Evolutionary conservation across 2,797 vertebrate genomes (phyloP).

Genomic region (Natrix natrix): DNA sequence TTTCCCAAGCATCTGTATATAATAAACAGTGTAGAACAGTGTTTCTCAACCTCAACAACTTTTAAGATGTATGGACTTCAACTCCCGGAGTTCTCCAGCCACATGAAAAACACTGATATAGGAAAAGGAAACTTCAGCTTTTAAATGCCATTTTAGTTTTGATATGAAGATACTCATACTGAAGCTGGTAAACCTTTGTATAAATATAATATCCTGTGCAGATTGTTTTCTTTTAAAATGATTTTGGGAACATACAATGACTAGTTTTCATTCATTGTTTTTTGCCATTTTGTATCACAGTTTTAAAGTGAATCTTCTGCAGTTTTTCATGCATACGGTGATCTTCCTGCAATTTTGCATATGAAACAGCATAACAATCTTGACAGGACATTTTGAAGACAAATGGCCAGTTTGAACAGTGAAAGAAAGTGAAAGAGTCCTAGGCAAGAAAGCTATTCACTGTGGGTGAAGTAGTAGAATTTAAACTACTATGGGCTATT

Average conservation of each 20-base stretch:
- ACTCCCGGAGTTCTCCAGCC: neutral
- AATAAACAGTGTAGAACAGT: neutral
- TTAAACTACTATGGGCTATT: constrained; percentile 51
- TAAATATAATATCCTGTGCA: neutral
- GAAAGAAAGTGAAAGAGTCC: constrained; percentile 54
- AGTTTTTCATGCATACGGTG: constrained; percentile 30
- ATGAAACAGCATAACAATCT: constrained; percentile 29
- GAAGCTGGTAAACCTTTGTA: constrained; percentile 8
- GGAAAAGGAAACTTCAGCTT: neutral
- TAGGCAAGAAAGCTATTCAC: constrained; percentile 55
- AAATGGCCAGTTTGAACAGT: constrained; percentile 54
- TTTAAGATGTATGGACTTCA: neutral
- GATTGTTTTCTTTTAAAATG: neutral
- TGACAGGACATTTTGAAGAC: constrained; percentile 57
- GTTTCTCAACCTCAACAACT: neutral
- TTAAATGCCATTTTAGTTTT: neutral
- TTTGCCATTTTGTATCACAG: constrained; percentile 22
- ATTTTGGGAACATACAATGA: neutral
- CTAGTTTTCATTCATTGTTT: constrained; percentile 27
- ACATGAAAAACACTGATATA: neutral
- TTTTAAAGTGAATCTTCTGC: constrained; percentile 40
- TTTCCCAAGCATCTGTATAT: neutral
- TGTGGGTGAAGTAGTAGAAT: constrained; percentile 46
- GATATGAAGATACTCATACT: neutral
- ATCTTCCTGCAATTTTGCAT: constrained; percentile 41